Conservation (phyloP, 2,888 invertebrate species). For the Ommatoiulus sabulosus region DNA sequence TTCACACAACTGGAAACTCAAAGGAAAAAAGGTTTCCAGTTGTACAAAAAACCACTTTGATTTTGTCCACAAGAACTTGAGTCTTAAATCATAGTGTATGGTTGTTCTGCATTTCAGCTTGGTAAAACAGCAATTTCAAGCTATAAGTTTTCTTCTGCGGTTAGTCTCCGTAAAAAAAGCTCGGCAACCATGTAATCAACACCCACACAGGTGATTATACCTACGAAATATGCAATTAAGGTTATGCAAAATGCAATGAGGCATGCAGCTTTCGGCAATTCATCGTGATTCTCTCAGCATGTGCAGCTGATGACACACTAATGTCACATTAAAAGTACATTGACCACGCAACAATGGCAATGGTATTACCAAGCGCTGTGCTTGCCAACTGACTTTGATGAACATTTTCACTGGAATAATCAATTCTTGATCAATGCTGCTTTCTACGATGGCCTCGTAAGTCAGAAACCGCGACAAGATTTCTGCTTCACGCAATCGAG, state of each 20-base stretch:
- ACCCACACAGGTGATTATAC: background rate
- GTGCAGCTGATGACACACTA: background rate
- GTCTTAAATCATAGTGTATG: too few relatives aligned
- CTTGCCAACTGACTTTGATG: background rate
- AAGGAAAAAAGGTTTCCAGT: too few relatives aligned
- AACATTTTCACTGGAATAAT: background rate
- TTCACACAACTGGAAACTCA: too few relatives aligned
- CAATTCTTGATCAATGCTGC: background rate
- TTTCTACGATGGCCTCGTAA: background rate
- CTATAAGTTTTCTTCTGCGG: too few relatives aligned
- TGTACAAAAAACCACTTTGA: too few relatives aligned
- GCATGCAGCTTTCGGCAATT: background rate
- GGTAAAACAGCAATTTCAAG: too few relatives aligned
- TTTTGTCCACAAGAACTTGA: too few relatives aligned
- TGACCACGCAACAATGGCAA: background rate
- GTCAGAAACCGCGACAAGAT: background rate
- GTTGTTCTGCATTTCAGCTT: too few relatives aligned
- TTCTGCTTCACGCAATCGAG: background rate
- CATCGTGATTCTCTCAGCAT: background rate
- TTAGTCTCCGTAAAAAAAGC: too few relatives aligned
- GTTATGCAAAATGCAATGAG: background rate
- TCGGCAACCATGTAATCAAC: background rate
- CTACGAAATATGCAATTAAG: conserved; percentile 7
- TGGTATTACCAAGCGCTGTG: background rate
- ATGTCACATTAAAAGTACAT: conserved; percentile 7